Evolutionary conservation across 2,113 vertebrate genomes (phyloP).

Genomic region (Tinamus guttatus): DNA sequence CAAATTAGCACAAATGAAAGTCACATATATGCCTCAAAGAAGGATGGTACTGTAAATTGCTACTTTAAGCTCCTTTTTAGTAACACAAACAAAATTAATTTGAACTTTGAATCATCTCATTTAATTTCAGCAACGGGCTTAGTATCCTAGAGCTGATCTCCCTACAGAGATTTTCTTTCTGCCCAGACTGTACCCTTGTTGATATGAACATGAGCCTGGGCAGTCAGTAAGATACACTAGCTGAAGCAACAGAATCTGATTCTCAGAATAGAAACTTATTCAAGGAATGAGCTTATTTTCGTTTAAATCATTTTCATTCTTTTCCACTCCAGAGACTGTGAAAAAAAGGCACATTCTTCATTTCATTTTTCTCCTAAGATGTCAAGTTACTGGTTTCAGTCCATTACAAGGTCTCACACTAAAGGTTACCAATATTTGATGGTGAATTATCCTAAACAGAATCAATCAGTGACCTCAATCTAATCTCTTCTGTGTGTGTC

Average conservation of each 20-base stretch:
- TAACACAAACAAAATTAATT: background rate
- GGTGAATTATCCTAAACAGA: constrained; percentile 41
- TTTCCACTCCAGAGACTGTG: background rate
- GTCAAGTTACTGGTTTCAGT: background rate
- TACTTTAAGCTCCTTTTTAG: background rate
- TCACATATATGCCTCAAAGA: background rate
- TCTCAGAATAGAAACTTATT: background rate
- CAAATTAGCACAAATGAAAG: background rate
- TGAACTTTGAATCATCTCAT: background rate
- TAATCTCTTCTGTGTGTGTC: background rate
- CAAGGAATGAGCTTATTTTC: background rate
- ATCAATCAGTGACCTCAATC: constrained; percentile 9
- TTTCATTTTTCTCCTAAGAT: background rate
- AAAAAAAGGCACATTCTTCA: background rate
- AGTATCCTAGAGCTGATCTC: background rate
- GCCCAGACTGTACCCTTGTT: background rate
- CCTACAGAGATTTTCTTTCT: background rate
- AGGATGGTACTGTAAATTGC: background rate
- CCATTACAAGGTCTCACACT: constrained; percentile 2
- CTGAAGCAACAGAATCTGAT: background rate
- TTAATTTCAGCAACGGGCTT: background rate
- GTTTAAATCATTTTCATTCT: background rate
- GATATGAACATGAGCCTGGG: background rate
- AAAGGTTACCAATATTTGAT: constrained; percentile 8
- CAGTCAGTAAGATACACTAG: background rate